phyloP scores from a whole-genome alignment of 2,797 vertebrate species.

The Chiroxiphia lanceolata region DNA sequence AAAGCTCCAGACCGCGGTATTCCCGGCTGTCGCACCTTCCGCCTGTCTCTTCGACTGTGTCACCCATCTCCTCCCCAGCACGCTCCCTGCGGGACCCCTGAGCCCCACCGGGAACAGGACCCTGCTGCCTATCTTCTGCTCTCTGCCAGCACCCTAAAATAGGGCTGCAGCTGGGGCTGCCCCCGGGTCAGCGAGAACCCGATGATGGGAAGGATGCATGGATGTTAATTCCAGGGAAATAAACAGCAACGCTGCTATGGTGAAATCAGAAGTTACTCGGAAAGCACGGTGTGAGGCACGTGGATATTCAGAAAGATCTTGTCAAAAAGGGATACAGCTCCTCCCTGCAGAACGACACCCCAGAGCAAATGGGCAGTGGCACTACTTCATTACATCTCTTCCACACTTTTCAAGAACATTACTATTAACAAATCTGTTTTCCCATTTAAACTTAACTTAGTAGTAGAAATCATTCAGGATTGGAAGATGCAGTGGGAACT shows the following conservation, averaged over 20 bases:
- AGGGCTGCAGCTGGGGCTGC: fast-evolving
- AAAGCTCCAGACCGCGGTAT: fast-evolving
- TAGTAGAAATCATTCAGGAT: not conserved
- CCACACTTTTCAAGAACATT: not conserved
- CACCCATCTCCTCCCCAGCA: not conserved
- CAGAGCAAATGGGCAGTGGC: not conserved
- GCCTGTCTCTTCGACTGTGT: fast-evolving
- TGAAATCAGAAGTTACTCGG: not conserved
- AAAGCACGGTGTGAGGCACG: not conserved
- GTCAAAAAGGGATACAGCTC: not conserved
- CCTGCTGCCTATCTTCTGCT: not conserved
- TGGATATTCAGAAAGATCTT: not conserved
- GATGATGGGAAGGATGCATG: fast-evolving
- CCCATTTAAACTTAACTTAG: not conserved
- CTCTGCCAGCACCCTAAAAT: fast-evolving
- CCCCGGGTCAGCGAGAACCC: fast-evolving
- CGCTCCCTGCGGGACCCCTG: not conserved
- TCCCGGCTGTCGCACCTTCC: not conserved
- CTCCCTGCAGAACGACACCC: not conserved
- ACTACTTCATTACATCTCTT: not conserved
- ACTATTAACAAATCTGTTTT: not conserved
- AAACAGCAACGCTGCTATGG: not conserved
- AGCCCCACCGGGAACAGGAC: not conserved
- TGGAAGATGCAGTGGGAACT: not conserved
- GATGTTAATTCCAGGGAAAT: not conserved